Percentiles rank a stretch among this genome's conserved stretches.
Conservation (phyloP, 2,797 vertebrate species). For the Pseudomugil tenellus region DNA sequence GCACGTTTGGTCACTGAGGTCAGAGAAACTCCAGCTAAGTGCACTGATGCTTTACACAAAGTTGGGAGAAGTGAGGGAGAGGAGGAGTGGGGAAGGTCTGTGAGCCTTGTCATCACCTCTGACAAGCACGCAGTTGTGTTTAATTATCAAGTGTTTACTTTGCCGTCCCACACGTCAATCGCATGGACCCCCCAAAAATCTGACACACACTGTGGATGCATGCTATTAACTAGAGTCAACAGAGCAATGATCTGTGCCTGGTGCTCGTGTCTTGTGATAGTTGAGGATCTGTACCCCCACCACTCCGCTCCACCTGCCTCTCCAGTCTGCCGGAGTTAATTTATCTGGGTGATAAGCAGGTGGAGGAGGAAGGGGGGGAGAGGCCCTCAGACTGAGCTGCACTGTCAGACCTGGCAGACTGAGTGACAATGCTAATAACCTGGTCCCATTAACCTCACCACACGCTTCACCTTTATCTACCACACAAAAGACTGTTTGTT, state of each 20-base stretch:
- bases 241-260: constrained; percentile 86
- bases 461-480: constrained; percentile 86
- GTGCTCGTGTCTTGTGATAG: constrained; percentile 80
- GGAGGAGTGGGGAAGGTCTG: constrained; percentile 27
- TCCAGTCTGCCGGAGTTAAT: constrained; percentile 85
- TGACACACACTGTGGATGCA: constrained; percentile 75
- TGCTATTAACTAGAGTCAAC: constrained; percentile 84
- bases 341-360: constrained; percentile 85
- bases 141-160: constrained; percentile 83
- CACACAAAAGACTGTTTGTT: constrained; percentile 84
- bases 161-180: constrained; percentile 74
- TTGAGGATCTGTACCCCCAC: constrained; percentile 73
- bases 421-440: constrained; percentile 91
- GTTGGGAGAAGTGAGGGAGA: constrained; percentile 42
- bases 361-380: constrained; percentile 77
- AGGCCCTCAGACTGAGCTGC: constrained; percentile 82
- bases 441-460: constrained; percentile 83
- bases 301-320: constrained; percentile 76
- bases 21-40: constrained; percentile 20
- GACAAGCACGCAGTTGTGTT: constrained; percentile 73
- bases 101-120: constrained; percentile 63
- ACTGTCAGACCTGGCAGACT: constrained; percentile 85
- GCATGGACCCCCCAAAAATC: constrained; percentile 72
- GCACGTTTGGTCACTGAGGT: background rate
- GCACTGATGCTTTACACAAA: constrained; percentile 46